These are phyloP conservation scores for Saccostrea glomerata DNA, from an alignment of 1,140 invertebrate genomes.

Conservation along the genomic window DNA sequence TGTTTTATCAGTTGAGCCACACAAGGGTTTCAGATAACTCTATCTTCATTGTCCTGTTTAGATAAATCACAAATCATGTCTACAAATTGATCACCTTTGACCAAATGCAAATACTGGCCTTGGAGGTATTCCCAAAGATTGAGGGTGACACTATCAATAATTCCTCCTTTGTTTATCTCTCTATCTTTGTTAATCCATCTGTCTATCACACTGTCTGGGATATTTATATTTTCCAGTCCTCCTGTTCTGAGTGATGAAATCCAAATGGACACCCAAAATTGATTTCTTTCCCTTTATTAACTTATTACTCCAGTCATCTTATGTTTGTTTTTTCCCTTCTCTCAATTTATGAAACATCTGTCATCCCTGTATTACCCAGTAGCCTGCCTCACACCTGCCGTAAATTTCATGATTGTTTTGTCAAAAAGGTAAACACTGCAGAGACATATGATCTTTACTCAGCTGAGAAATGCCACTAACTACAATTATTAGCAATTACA, in stretches of 20 bases:
- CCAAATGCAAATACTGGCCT: neutral
- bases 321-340: neutral
- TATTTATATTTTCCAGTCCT: neutral
- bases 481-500: constrained; percentile 21
- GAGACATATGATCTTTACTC: neutral
- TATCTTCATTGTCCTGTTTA: constrained; percentile 4
- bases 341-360: constrained; percentile 14
- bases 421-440: constrained; percentile 14
- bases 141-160: constrained; percentile 5
- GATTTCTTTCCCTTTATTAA: neutral
- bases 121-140: neutral
- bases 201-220: neutral
- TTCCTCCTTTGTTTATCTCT: constrained; percentile 1
- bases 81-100: neutral
- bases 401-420: neutral
- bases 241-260: neutral
- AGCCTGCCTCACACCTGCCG: neutral
- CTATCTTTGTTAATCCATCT: constrained; percentile 10
- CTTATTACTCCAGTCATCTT: neutral
- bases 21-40: constrained; percentile 11
- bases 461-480: neutral
- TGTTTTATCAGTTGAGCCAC: neutral
- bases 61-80: neutral
- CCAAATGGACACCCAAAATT: neutral
- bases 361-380: neutral